phyloP scores from a whole-genome alignment of 2,888 invertebrate species.

The Eucera pruinosa region DNA sequence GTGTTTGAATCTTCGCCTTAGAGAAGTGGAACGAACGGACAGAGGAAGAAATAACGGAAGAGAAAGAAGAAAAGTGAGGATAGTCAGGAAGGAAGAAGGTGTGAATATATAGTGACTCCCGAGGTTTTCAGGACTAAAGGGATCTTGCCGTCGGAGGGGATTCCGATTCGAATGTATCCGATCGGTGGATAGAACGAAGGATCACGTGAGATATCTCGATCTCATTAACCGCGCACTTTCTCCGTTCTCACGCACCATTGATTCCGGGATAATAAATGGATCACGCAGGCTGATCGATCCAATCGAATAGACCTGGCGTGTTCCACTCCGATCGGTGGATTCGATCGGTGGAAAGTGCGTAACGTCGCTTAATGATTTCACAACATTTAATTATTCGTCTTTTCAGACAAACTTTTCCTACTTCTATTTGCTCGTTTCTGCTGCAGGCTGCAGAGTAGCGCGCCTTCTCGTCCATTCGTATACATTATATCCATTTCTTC shows the following conservation, averaged over 20 bases:
- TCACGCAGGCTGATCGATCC: slow-evolving; percentile 6
- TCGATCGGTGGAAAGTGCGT: slow-evolving; percentile 12
- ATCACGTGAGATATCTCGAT: slow-evolving; percentile 49
- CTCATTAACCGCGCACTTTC: slow-evolving; percentile 47
- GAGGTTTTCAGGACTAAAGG: slow-evolving; percentile 14
- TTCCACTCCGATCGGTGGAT: background rate
- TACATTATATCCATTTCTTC: background rate
- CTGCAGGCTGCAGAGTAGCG: slow-evolving; percentile 43
- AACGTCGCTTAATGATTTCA: background rate
- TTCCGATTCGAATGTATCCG: background rate
- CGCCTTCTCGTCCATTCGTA: background rate
- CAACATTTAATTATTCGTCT: no score
- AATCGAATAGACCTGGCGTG: background rate
- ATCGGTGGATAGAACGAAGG: slow-evolving; percentile 6
- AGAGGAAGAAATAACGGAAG: background rate
- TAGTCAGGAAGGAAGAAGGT: slow-evolving; percentile 26
- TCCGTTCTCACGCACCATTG: slow-evolving; percentile 44
- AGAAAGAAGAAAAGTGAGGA: background rate
- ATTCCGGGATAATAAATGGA: slow-evolving; percentile 11
- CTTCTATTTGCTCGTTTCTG: slow-evolving; percentile 8
- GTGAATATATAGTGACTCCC: slow-evolving; percentile 24
- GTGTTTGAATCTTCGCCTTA: background rate
- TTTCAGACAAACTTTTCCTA: background rate
- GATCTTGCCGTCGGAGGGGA: slow-evolving; percentile 13
- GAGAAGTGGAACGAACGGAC: background rate